Conservation (phyloP, 2,113 vertebrate genomes). For the Cairina moschata region DNA sequence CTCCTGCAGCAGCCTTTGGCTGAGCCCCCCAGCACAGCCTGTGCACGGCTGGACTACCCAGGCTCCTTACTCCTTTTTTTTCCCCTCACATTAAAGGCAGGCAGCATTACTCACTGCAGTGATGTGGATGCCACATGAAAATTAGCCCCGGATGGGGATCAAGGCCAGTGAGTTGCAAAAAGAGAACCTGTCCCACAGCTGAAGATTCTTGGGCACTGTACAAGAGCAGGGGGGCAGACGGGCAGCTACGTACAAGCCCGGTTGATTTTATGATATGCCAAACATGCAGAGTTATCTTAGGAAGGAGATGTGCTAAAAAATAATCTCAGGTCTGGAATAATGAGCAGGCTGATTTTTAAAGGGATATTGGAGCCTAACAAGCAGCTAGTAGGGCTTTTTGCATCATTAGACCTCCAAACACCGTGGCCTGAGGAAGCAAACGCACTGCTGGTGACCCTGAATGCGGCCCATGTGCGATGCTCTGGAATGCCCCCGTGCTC, state of each 20-base stretch:
- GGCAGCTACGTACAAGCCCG: rapidly evolving
- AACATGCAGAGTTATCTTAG: background rate
- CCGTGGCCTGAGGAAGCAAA: background rate
- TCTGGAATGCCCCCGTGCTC: background rate
- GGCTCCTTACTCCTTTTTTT: background rate
- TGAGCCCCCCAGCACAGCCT: background rate
- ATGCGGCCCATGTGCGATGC: background rate
- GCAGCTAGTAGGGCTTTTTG: background rate
- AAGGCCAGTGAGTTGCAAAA: background rate
- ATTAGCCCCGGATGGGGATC: background rate
- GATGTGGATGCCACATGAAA: background rate
- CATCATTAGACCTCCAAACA: background rate
- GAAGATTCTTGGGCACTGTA: background rate
- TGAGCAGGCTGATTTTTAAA: background rate
- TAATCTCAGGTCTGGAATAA: background rate
- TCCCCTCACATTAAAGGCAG: background rate
- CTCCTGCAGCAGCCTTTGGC: background rate
- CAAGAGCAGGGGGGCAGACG: rapidly evolving
- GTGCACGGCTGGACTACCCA: rapidly evolving
- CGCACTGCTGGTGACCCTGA: background rate
- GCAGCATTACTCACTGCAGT: background rate
- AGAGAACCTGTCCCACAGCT: background rate
- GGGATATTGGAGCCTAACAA: background rate
- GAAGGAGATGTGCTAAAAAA: background rate
- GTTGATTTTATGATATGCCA: background rate